These are phyloP conservation scores for Neosilurus mollespiculum DNA, from an alignment of 2,797 vertebrate species.

Conservation along the genomic window DNA sequence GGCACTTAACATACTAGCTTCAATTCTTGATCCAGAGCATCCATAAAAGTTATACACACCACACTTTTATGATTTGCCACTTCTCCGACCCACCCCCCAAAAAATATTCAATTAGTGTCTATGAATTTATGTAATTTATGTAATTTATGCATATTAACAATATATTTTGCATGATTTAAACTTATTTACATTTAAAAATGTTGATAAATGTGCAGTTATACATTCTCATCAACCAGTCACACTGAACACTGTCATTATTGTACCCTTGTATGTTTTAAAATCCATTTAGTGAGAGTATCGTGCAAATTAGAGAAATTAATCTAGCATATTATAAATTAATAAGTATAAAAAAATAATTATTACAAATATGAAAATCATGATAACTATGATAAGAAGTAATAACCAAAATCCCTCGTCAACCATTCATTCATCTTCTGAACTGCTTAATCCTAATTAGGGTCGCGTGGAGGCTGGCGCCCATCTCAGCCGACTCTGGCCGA, in stretches of 20 bases:
- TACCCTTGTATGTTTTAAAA: not conserved
- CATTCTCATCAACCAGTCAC: not conserved
- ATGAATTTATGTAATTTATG: not conserved
- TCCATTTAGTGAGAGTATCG: not conserved
- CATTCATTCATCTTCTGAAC: too few relatives aligned
- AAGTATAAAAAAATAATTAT: too few relatives aligned
- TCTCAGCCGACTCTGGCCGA: too few relatives aligned
- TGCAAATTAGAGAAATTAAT: not conserved
- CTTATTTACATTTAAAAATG: not conserved
- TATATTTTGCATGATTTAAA: not conserved
- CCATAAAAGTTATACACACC: slow-evolving; percentile 45
- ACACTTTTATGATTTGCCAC: slow-evolving; percentile 55
- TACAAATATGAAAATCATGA: not conserved
- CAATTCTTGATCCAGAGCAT: slow-evolving; percentile 50
- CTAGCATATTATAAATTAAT: too few relatives aligned
- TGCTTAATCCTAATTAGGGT: too few relatives aligned
- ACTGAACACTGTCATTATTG: too few relatives aligned
- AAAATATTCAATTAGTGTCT: not conserved
- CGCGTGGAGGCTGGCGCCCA: too few relatives aligned
- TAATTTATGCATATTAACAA: not conserved
- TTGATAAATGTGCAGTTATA: not conserved
- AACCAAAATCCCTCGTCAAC: too few relatives aligned
- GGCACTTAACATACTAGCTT: slow-evolving; percentile 61
- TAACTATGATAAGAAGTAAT: not conserved
- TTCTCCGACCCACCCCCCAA: slow-evolving; percentile 15